These are phyloP conservation scores for Saxicola maurus DNA, from an alignment of 2,797 vertebrate species.

Conservation along the genomic window DNA sequence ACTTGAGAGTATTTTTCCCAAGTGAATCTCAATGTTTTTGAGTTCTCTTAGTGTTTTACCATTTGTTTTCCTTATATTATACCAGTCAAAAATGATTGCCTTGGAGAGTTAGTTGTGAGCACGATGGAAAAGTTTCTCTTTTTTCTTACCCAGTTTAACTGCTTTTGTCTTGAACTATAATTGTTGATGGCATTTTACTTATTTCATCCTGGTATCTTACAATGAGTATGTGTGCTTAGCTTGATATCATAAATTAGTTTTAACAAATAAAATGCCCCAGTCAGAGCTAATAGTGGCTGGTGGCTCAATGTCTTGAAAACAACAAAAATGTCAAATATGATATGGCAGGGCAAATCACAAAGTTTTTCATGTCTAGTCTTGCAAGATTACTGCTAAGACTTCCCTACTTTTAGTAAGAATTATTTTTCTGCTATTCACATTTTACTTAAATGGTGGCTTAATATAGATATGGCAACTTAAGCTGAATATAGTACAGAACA, in stretches of 20 bases:
- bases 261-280: background rate
- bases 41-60: constrained; percentile 53
- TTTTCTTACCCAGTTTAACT: background rate
- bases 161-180: constrained; percentile 1
- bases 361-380: background rate
- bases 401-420: background rate
- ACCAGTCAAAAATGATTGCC: constrained; percentile 5
- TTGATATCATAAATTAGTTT: background rate
- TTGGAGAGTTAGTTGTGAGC: constrained; percentile 1
- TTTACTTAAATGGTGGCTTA: background rate
- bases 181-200: background rate
- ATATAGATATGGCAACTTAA: background rate
- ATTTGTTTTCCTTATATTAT: constrained; percentile 38
- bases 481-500: background rate
- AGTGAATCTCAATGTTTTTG: constrained; percentile 68
- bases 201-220: background rate
- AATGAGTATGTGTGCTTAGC: background rate
- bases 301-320: background rate
- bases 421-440: background rate
- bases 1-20: constrained; percentile 55
- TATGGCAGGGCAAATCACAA: background rate
- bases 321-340: background rate
- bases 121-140: background rate
- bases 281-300: background rate
- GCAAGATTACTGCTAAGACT: background rate